Conservation (phyloP, 2,113 vertebrate genomes). For the Sardina pilchardus region DNA sequence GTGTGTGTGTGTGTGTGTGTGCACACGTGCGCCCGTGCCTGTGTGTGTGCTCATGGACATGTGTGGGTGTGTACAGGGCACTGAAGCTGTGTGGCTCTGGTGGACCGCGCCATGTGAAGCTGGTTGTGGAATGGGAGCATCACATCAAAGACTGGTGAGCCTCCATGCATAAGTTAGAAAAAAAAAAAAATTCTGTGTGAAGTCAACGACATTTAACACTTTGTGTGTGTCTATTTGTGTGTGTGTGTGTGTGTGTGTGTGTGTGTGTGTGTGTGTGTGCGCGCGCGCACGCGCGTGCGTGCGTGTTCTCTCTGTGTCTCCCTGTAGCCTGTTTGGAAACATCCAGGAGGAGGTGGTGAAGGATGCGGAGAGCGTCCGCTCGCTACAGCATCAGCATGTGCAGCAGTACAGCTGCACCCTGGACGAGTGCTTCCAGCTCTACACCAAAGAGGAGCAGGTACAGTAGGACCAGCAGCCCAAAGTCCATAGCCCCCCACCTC, state of each 20-base stretch:
- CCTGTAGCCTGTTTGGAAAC: slow-evolving; percentile 83
- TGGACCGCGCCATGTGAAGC: slow-evolving; percentile 87
- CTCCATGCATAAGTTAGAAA: neutral
- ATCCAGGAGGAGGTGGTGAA: slow-evolving; percentile 88
- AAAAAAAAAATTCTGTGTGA: neutral
- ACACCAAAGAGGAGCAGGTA: slow-evolving; percentile 99
- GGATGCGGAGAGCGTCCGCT: slow-evolving; percentile 81
- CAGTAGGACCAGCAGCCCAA: slow-evolving; percentile 50
- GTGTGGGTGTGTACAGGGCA: slow-evolving; percentile 67
- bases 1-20: slow-evolving; percentile 11
- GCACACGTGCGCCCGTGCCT: too few relatives aligned
- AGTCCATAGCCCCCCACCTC: neutral
- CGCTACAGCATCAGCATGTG: slow-evolving; percentile 84
- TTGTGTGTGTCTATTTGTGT: neutral
- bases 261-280: neutral
- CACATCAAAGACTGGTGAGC: slow-evolving; percentile 84
- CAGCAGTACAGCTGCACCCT: slow-evolving; percentile 89
- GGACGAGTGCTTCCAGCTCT: slow-evolving; percentile 94
- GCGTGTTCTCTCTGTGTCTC: neutral
- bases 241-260: neutral
- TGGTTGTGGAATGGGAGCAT: slow-evolving; percentile 87
- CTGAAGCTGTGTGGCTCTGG: slow-evolving; percentile 79
- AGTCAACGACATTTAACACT: neutral
- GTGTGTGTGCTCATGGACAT: neutral
- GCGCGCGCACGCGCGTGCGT: neutral